A percentile compares a stretch with the other conserved stretches of the same genome.
Evolutionary conservation across 2,113 vertebrate species (phyloP).

Genomic region (Tautogolabrus adspersus): DNA sequence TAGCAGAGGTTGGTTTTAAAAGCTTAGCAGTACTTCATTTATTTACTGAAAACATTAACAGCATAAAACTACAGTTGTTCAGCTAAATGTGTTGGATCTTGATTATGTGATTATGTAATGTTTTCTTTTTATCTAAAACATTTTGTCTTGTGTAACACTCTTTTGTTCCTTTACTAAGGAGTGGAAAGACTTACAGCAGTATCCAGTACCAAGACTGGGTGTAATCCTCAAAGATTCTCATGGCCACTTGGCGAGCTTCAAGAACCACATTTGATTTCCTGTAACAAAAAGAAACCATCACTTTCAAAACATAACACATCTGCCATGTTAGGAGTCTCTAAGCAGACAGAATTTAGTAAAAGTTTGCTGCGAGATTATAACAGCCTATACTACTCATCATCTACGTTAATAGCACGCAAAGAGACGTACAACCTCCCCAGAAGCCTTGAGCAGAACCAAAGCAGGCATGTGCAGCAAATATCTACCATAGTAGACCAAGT

Average conservation of each 20-base stretch:
- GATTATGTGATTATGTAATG: too few relatives aligned
- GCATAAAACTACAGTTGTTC: neutral
- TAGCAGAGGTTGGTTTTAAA: neutral
- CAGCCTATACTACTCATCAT: constrained; percentile 15
- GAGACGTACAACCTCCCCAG: neutral
- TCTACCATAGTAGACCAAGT: too few relatives aligned
- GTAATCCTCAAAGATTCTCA: constrained; percentile 97
- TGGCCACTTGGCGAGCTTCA: constrained; percentile 90
- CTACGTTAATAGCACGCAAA: constrained; percentile 1
- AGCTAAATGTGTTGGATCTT: too few relatives aligned
- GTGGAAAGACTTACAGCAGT: constrained; percentile 85
- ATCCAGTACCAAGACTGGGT: constrained; percentile 98
- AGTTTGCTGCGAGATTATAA: neutral
- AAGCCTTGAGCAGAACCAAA: neutral
- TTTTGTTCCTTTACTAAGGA: neutral
- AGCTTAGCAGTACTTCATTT: neutral
- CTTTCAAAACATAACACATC: neutral
- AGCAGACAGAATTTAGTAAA: neutral
- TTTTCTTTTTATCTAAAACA: neutral
- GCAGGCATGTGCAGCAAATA: neutral
- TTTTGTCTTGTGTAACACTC: neutral
- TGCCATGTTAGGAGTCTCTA: neutral
- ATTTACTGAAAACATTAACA: neutral
- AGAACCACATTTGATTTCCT: constrained; percentile 91
- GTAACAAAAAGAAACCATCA: constrained; percentile 2